Conservation (phyloP, 2,888 invertebrate genomes). For the Phortica magna region DNA sequence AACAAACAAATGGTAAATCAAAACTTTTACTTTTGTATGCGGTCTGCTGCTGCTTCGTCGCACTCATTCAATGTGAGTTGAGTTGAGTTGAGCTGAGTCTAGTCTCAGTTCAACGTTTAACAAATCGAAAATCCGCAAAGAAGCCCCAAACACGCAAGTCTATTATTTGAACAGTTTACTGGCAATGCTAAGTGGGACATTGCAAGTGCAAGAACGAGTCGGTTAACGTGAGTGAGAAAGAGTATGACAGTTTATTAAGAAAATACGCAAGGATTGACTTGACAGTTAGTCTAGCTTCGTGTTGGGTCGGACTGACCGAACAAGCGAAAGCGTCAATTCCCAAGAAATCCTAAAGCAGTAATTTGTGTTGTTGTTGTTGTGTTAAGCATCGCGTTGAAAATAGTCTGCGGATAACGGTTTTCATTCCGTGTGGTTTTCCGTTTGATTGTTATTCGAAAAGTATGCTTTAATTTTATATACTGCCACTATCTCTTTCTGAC, state of each 20-base stretch:
- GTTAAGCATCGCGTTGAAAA: no score
- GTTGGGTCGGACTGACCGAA: not conserved
- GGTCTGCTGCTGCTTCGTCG: not conserved
- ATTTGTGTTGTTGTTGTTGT: not conserved
- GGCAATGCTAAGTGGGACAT: not conserved
- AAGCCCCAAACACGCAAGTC: not conserved
- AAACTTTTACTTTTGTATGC: constrained; percentile 25
- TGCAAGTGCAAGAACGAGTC: not conserved
- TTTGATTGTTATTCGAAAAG: not conserved
- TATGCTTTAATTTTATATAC: not conserved
- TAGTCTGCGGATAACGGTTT: no score
- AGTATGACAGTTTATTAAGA: constrained; percentile 23
- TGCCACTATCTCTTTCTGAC: not conserved
- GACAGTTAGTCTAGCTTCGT: not conserved
- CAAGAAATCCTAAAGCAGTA: not conserved
- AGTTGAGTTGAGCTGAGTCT: not conserved
- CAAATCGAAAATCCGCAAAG: constrained; percentile 21
- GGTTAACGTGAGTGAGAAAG: not conserved
- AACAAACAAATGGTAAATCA: constrained; percentile 28
- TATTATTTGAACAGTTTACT: constrained; percentile 25
- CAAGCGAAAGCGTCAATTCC: not conserved
- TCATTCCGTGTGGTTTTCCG: not conserved
- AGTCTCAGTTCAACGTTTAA: not conserved
- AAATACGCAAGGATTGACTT: constrained; percentile 25
- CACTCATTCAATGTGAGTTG: not conserved